phyloP scores from a whole-genome alignment of 2,888 invertebrate genomes.

The Urechis unicinctus region DNA sequence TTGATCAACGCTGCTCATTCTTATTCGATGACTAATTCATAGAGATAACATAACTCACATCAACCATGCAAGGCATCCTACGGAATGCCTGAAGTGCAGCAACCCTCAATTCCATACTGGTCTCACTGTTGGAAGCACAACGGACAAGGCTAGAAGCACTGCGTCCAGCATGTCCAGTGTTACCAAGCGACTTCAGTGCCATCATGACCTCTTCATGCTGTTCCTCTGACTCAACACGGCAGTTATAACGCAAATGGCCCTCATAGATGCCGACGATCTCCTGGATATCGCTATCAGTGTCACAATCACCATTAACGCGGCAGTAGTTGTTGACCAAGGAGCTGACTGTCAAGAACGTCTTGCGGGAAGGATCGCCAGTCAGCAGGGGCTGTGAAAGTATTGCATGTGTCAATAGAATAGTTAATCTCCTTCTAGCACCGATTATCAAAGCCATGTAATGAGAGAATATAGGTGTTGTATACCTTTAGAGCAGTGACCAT shows the following conservation, averaged over 20 bases:
- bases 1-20: too few species aligned
- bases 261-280: conserved; percentile 28
- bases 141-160: conserved; percentile 29
- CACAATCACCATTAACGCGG: conserved; percentile 50
- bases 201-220: conserved; percentile 13
- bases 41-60: conserved; percentile 39
- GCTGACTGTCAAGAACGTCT: conserved; percentile 63
- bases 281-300: conserved; percentile 36
- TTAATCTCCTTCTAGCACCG: not conserved
- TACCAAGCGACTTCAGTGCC: conserved; percentile 70
- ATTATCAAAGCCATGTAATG: not conserved
- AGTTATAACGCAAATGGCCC: conserved; percentile 19
- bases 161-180: conserved; percentile 66
- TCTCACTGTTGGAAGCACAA: conserved; percentile 52
- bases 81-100: conserved; percentile 75
- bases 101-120: conserved; percentile 67
- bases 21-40: too few species aligned
- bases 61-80: conserved; percentile 62
- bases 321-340: conserved; percentile 69
- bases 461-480: not conserved
- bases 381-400: conserved; percentile 12
- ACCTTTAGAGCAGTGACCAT: not conserved
- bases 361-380: conserved; percentile 37
- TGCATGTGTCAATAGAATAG: too few species aligned
- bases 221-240: conserved; percentile 2